Base-by-base conservation (phyloP, 2,888 invertebrate species). In the Teleiodes luculella region DNA sequence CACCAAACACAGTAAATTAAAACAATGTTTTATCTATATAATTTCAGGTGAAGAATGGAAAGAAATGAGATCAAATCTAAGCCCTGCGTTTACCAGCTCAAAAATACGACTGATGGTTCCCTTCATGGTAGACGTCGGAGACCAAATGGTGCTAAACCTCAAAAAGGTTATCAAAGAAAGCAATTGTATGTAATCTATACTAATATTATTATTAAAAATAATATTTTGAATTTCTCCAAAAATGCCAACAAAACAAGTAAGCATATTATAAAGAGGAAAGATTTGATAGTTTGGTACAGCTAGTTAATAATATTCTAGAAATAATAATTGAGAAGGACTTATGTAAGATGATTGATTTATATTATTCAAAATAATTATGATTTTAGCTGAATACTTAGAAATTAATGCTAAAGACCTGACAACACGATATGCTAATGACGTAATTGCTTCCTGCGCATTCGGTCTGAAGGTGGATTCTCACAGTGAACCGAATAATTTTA, bases 401-500 rank as follows among this genome's bases (percentile, higher is more conserved):
- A 43, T 85, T 0, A 88, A 90, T 51, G 67, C 80, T 52, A 88
- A 84, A 61, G 88, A 89, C 53, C 54, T 78, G n/a, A 79, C 81
- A 24, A 76, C 81, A 1, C 72, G 88, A 16, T 86, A 76, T 56
- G 70, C 88, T 0, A 90, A 85, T 59, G 91, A 91, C 58, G 86
- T 91, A 0, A 90, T 91, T 31, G 91, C 90, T 0, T 80, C 85
- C 0, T 77, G 82, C 13, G 89, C 86, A 1, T 91, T 90, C 60
- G 90, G 90, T 0, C 62, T 90, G 1, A 80, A 89, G 61, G 85
- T 91, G 24, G 84, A 92, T 65, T 92, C 92, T 0, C 78, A 90
- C 41, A 70, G 72, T 20, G 77, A 91, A 0, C 76, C 67, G 7
- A 69, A 90, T 0, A 91, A 92, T 92, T 92, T 68, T 92, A 89